Conservation (phyloP, 1,140 invertebrate species). For the Eupristina koningsbergeri region DNA sequence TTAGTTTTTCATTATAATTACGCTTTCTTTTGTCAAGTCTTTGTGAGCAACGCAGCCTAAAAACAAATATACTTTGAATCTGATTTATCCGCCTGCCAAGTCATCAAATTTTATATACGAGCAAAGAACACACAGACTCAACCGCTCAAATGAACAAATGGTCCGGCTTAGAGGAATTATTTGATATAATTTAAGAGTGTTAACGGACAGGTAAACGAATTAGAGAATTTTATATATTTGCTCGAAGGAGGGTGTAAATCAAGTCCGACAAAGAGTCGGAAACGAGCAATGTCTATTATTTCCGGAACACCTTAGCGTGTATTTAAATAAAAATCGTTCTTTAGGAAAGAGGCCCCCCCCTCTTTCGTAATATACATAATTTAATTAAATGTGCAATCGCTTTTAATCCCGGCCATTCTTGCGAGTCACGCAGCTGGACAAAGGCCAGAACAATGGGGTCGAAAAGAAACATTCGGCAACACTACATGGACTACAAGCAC, state of each 20-base stretch:
- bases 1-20: no score
- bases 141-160: background rate
- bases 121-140: background rate
- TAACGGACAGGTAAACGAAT: background rate
- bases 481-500: no score
- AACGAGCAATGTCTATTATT: background rate
- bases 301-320: background rate
- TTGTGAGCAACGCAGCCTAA: no score
- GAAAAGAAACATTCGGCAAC: background rate
- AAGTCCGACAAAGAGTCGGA: background rate
- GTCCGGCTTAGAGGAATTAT: background rate
- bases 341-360: background rate
- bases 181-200: background rate
- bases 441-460: background rate
- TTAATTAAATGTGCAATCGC: background rate
- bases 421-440: background rate
- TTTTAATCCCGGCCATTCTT: background rate
- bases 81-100: no score
- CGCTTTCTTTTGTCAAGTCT: no score
- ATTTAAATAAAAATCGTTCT: constrained; percentile 3
- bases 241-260: background rate
- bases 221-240: background rate
- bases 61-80: no score
- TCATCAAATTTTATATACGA: no score
- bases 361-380: background rate